These are phyloP conservation scores for Thunnus thynnus DNA, from an alignment of 2,113 vertebrate genomes.

Conservation along the genomic window DNA sequence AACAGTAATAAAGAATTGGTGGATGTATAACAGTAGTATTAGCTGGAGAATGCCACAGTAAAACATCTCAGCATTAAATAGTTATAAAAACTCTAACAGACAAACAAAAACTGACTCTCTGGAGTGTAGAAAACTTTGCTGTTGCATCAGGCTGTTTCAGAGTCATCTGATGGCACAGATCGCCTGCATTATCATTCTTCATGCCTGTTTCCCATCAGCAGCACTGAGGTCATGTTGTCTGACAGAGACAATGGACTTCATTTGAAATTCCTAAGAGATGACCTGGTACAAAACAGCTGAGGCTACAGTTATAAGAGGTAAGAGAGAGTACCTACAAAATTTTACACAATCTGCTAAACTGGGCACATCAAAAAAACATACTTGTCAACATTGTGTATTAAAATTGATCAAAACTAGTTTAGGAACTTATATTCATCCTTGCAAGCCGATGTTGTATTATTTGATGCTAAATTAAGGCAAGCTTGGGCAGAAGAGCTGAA, in stretches of 20 bases:
- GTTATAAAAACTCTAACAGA: neutral
- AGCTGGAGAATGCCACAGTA: neutral
- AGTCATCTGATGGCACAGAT: constrained; percentile 63
- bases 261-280: constrained; percentile 56
- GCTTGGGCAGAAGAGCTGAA: too few relatives aligned
- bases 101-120: neutral
- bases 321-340: neutral
- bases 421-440: too few relatives aligned
- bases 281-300: constrained; percentile 18
- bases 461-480: too few relatives aligned
- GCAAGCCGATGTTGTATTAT: too few relatives aligned
- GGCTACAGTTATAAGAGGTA: neutral
- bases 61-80: neutral
- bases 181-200: constrained; percentile 69
- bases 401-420: neutral
- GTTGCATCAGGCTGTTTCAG: constrained; percentile 33
- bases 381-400: neutral
- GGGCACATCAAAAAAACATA: neutral
- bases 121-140: neutral
- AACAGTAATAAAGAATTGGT: neutral
- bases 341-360: neutral
- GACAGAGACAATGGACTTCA: constrained; percentile 42
- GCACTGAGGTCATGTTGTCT: constrained; percentile 70
- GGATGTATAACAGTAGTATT: neutral
- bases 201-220: constrained; percentile 48